These are phyloP conservation scores for Eupleurogrammus muticus DNA, from an alignment of 2,797 vertebrate species.

Conservation along the genomic window DNA sequence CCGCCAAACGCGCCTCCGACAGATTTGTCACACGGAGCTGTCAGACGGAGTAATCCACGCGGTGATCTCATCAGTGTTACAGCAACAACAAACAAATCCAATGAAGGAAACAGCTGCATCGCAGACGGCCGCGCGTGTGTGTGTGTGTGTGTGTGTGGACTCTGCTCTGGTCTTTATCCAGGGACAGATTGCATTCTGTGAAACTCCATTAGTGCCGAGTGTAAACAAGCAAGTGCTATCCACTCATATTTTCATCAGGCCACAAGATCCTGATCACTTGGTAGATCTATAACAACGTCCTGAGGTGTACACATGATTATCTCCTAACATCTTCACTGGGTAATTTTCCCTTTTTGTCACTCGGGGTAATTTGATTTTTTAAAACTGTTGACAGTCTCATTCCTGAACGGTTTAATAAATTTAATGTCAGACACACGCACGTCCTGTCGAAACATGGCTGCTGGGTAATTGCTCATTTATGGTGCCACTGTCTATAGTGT, in stretches of 20 bases:
- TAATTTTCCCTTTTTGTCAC: conserved; percentile 24
- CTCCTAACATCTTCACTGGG: conserved; percentile 20
- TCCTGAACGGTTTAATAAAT: conserved; percentile 48
- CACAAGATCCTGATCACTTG: conserved; percentile 11
- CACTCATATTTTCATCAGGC: conserved; percentile 33
- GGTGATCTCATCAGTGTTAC: conserved; percentile 45
- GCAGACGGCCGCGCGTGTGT: conserved; percentile 9
- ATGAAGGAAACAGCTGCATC: conserved; percentile 41
- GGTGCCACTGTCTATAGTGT: background rate
- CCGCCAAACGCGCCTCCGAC: background rate
- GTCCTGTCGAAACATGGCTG: conserved; percentile 62
- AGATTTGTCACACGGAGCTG: conserved; percentile 30
- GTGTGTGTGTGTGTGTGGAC: background rate
- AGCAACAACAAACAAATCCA: conserved; percentile 45
- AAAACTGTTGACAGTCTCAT: conserved; percentile 65
- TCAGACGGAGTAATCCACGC: conserved; percentile 37
- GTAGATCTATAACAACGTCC: conserved; percentile 35
- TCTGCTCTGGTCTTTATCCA: conserved; percentile 1
- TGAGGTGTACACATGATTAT: conserved; percentile 38
- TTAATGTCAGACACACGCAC: conserved; percentile 25
- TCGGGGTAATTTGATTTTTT: conserved; percentile 50
- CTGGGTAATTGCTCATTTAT: conserved; percentile 59
- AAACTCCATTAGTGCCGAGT: conserved; percentile 32
- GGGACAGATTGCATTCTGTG: conserved; percentile 24
- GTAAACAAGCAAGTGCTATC: conserved; percentile 55